These are phyloP conservation scores for Oegoconia quadripuncta DNA, from an alignment of 2,888 invertebrate species.

Conservation along the genomic window DNA sequence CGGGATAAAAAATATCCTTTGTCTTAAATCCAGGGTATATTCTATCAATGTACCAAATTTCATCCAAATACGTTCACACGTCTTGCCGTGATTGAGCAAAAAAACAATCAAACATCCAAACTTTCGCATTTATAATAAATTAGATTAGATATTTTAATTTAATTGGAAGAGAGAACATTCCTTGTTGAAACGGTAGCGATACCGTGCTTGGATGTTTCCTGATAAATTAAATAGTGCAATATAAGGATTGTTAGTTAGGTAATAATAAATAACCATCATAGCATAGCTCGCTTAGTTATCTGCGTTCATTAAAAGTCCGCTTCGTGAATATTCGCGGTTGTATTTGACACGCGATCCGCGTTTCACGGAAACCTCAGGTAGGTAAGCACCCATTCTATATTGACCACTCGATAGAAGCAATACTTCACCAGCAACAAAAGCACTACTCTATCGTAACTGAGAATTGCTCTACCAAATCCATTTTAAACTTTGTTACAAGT, in stretches of 20 bases:
- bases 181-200: constrained; percentile 22
- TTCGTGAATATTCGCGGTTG: constrained; percentile 50
- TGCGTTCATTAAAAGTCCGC: constrained; percentile 38
- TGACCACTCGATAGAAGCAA: constrained; percentile 24
- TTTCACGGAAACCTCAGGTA: constrained; percentile 69
- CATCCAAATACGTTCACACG: no score
- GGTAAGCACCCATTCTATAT: constrained; percentile 39
- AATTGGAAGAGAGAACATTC: constrained; percentile 10
- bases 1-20: no score
- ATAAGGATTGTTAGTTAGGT: constrained; percentile 15
- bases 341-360: constrained; percentile 59
- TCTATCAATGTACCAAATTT: no score
- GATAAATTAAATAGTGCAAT: constrained; percentile 16
- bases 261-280: constrained; percentile 27
- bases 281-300: constrained; percentile 38
- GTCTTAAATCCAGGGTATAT: no score
- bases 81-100: no score
- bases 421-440: constrained; percentile 23
- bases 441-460: neutral
- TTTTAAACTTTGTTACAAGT: no score
- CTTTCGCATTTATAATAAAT: no score
- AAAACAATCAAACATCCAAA: no score
- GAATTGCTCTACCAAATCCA: no score
- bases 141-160: no score
- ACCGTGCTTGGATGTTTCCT: constrained; percentile 23